phyloP scores from a whole-genome alignment of 2,113 vertebrate genomes.

The Heterotis niloticus region DNA sequence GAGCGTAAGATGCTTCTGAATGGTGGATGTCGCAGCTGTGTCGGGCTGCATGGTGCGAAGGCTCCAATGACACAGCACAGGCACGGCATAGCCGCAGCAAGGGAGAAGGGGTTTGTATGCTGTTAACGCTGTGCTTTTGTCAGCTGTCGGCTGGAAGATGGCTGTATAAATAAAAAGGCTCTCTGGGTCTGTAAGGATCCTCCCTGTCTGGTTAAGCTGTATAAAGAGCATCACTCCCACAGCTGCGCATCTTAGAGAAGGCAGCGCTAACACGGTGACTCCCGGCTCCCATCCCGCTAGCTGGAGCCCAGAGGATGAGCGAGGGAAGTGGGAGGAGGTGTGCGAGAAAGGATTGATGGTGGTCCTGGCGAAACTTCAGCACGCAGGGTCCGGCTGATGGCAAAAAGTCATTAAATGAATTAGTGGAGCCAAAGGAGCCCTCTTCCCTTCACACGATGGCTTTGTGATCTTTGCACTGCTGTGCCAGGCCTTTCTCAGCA shows the following conservation, averaged over 20 bases:
- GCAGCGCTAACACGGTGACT: not conserved
- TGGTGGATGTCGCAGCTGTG: not conserved
- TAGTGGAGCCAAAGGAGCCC: conserved; percentile 30
- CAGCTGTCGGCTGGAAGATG: conserved; percentile 20
- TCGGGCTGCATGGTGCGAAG: not conserved
- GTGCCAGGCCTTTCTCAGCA: conserved; percentile 25
- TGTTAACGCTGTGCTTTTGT: not conserved
- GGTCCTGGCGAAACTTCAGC: conserved; percentile 15
- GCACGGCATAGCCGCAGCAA: not conserved
- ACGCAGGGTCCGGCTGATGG: conserved; percentile 31
- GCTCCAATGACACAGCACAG: not conserved
- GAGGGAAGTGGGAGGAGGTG: not conserved
- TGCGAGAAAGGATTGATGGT: not conserved
- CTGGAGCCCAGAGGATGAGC: not conserved
- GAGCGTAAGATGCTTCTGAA: not conserved
- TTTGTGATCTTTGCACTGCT: conserved; percentile 37
- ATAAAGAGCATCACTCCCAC: conserved; percentile 19
- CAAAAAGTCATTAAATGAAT: conserved; percentile 44
- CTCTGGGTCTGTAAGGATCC: conserved; percentile 14
- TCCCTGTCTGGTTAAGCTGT: conserved; percentile 11
- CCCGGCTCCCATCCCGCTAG: not conserved
- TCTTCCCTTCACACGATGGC: conserved; percentile 23
- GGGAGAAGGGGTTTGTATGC: conserved; percentile 4
- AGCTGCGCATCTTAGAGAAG: conserved; percentile 4
- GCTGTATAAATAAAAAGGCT: conserved; percentile 26